Evolutionary conservation across 2,888 invertebrate genomes (phyloP).

Genomic region (Heliconius charithonia): DNA sequence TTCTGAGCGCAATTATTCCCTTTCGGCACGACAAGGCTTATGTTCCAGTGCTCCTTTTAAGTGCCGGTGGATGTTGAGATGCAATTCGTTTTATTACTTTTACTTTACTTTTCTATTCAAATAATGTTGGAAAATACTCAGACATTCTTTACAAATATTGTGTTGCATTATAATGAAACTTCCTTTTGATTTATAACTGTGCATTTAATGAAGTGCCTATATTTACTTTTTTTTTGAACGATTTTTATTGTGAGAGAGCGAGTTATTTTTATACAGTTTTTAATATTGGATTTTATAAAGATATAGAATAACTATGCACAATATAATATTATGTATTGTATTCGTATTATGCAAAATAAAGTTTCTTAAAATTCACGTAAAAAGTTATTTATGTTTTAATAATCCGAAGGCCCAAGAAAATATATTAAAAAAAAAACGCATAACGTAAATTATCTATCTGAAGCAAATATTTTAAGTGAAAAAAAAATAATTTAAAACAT

Average conservation of each 20-base stretch:
- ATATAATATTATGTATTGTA: too few relatives aligned
- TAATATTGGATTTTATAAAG: not conserved
- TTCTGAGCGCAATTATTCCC: constrained; percentile 67
- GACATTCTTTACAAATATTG: constrained; percentile 3
- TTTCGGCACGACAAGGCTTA: constrained; percentile 60
- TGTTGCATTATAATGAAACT: not conserved
- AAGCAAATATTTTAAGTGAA: too few relatives aligned
- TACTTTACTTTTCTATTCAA: constrained; percentile 40
- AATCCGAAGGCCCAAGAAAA: too few relatives aligned
- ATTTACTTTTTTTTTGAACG: not conserved
- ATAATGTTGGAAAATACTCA: constrained; percentile 38
- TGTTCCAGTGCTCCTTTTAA: constrained; percentile 63
- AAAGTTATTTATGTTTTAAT: too few relatives aligned
- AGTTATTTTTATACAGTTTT: not conserved
- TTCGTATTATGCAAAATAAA: too few relatives aligned
- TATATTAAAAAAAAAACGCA: too few relatives aligned
- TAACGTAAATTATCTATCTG: too few relatives aligned
- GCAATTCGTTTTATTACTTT: constrained; percentile 36
- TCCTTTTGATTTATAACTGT: constrained; percentile 6
- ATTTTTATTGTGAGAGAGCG: not conserved
- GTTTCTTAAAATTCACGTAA: too few relatives aligned
- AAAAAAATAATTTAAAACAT: too few relatives aligned
- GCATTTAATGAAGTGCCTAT: constrained; percentile 19
- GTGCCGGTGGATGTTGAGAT: constrained; percentile 46
- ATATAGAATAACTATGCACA: too few relatives aligned